Conservation (phyloP, 2,797 vertebrate genomes). For the Philypnodon macrostomus region DNA sequence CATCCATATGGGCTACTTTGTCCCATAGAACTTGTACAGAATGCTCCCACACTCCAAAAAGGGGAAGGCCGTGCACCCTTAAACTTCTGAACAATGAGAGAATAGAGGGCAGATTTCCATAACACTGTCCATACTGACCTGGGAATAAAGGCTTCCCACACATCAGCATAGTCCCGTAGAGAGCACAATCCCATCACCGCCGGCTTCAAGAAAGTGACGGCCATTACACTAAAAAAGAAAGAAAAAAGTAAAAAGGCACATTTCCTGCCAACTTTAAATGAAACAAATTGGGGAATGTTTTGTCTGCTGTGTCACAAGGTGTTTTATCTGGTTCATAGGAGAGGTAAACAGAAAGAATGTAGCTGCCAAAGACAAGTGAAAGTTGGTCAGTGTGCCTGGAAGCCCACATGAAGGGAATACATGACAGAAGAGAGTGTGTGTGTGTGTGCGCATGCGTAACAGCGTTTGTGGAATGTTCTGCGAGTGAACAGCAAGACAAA, state of each 20-base stretch:
- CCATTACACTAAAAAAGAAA: conserved; percentile 10
- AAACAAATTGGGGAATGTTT: conserved; percentile 32
- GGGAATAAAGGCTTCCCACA: conserved; percentile 42
- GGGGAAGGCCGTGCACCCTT: conserved; percentile 34
- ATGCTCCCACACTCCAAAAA: conserved; percentile 42
- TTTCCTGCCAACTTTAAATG: conserved; percentile 23
- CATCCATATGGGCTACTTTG: too few relatives aligned
- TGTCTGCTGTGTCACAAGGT: conserved; percentile 33
- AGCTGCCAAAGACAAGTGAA: conserved; percentile 45
- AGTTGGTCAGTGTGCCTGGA: conserved; percentile 65
- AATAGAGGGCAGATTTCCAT: conserved; percentile 67
- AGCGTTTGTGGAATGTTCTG: too few relatives aligned
- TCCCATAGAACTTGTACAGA: too few relatives aligned
- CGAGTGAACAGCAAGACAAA: too few relatives aligned
- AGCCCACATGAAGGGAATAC: conserved; percentile 23
- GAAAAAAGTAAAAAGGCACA: conserved; percentile 17
- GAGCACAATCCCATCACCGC: conserved; percentile 12
- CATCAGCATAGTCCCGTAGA: conserved; percentile 15
- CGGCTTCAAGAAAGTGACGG: conserved; percentile 19
- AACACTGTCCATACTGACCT: conserved; percentile 59
- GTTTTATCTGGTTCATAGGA: conserved; percentile 29
- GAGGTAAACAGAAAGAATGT: conserved; percentile 24
- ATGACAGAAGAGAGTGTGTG: conserved; percentile 14
- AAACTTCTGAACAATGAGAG: conserved; percentile 64
- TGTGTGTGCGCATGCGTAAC: conserved; percentile 24